phyloP scores from a whole-genome alignment of 2,888 invertebrate species.

The Psylliodes chrysocephalus region DNA sequence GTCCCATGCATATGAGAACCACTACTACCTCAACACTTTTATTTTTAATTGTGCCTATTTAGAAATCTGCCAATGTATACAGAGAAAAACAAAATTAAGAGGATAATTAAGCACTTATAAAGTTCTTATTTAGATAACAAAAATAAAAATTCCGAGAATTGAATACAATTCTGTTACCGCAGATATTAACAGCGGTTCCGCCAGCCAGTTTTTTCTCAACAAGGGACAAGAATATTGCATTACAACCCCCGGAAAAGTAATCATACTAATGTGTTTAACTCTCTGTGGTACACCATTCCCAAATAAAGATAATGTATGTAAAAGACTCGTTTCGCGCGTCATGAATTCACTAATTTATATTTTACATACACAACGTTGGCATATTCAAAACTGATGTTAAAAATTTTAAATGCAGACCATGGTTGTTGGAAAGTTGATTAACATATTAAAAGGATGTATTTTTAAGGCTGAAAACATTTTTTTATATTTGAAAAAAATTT shows the following conservation, averaged over 20 bases:
- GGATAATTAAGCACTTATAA: too few species aligned
- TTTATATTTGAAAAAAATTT: too few species aligned
- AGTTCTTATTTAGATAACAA: too few species aligned
- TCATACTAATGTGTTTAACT: constrained; percentile 37
- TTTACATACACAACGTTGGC: constrained; percentile 2
- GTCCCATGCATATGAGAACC: too few species aligned
- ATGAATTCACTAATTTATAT: constrained; percentile 30
- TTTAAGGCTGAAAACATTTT: neutral
- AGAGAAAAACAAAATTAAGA: too few species aligned
- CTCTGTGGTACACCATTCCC: constrained; percentile 35
- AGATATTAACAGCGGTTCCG: neutral
- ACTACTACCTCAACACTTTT: too few species aligned
- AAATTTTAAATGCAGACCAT: neutral
- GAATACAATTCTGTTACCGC: neutral
- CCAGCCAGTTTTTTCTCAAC: neutral
- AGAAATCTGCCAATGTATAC: too few species aligned
- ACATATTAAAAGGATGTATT: neutral
- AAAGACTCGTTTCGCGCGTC: constrained; percentile 29
- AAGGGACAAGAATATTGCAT: constrained; percentile 32
- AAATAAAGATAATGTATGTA: constrained; percentile 40
- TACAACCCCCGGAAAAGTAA: constrained; percentile 31
- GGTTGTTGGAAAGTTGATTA: neutral
- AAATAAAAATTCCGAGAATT: too few species aligned
- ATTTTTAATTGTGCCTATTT: too few species aligned
- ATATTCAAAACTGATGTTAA: neutral